Percentiles rank a stretch among this genome's conserved stretches.
Evolutionary conservation across 2,797 vertebrate species (phyloP).

Genomic region (Thalassophryne amazonica): DNA sequence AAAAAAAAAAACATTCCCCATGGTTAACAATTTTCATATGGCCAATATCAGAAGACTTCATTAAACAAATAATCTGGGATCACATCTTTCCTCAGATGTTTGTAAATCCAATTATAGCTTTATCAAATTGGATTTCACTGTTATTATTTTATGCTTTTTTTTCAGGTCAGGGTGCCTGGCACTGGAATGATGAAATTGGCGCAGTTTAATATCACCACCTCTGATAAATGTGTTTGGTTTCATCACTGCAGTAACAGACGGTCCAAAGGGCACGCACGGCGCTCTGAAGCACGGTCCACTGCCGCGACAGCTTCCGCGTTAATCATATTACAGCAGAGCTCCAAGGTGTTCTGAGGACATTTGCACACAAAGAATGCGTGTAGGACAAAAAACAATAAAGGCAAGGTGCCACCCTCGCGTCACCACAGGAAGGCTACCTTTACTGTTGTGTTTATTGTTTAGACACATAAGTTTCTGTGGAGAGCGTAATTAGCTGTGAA

Average conservation of each 20-base stretch:
- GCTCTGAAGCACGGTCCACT: constrained; percentile 61
- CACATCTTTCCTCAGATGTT: constrained; percentile 75
- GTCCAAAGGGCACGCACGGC: constrained; percentile 66
- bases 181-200: constrained; percentile 67
- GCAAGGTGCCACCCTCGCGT: constrained; percentile 24
- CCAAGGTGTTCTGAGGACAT: constrained; percentile 74
- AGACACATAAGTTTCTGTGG: constrained; percentile 52
- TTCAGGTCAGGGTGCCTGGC: constrained; percentile 50
- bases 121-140: constrained; percentile 75
- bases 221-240: constrained; percentile 78
- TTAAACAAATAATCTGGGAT: constrained; percentile 75
- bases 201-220: constrained; percentile 68
- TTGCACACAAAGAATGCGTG: constrained; percentile 68
- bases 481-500: constrained; percentile 60
- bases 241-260: constrained; percentile 62
- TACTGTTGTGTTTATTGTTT: constrained; percentile 53
- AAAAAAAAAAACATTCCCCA: constrained; percentile 56
- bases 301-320: constrained; percentile 66
- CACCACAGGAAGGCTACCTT: constrained; percentile 33
- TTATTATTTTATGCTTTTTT: constrained; percentile 76
- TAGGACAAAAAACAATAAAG: constrained; percentile 65
- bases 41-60: constrained; percentile 74
- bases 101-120: constrained; percentile 77
- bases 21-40: constrained; percentile 76
- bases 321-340: constrained; percentile 70